Conservation (phyloP, 2,888 invertebrate species). For the Lampropteryx suffumata region DNA sequence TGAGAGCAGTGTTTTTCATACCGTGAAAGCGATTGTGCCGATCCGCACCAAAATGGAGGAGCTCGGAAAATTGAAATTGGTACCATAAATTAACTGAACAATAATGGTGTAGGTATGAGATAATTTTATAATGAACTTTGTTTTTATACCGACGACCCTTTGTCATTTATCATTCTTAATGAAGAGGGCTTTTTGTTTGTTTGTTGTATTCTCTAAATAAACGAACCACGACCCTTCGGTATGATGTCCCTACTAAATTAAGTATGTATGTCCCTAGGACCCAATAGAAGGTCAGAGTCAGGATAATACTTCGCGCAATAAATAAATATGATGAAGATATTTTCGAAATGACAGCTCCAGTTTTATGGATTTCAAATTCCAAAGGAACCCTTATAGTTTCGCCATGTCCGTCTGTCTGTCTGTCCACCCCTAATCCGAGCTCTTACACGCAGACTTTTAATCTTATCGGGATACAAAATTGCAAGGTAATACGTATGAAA, state of each 20-base stretch:
- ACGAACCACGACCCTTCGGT: not conserved
- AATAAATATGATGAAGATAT: not conserved
- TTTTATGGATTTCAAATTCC: no score
- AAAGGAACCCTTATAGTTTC: no score
- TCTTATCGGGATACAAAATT: no score
- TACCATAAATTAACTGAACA: conserved; percentile 18
- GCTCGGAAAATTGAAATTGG: conserved; percentile 7
- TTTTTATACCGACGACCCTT: conserved; percentile 18
- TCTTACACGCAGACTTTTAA: no score
- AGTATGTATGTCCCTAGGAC: no score
- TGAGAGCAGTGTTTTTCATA: not conserved
- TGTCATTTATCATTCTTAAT: conserved; percentile 24
- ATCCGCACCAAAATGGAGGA: not conserved
- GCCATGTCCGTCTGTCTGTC: no score
- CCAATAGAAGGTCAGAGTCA: not conserved
- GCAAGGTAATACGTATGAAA: no score
- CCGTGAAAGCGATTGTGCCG: not conserved
- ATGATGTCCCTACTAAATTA: no score
- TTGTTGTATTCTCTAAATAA: conserved; percentile 11
- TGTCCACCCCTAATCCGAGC: no score
- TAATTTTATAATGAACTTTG: conserved; percentile 28
- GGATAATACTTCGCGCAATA: no score
- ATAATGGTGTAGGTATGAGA: conserved; percentile 19
- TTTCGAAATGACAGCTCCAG: not conserved
- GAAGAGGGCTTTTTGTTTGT: conserved; percentile 20